Percentiles rank a stretch among this genome's conserved stretches.
phyloP scores from a whole-genome alignment of 2,888 invertebrate genomes.

The Drosophila nigricruria region DNA sequence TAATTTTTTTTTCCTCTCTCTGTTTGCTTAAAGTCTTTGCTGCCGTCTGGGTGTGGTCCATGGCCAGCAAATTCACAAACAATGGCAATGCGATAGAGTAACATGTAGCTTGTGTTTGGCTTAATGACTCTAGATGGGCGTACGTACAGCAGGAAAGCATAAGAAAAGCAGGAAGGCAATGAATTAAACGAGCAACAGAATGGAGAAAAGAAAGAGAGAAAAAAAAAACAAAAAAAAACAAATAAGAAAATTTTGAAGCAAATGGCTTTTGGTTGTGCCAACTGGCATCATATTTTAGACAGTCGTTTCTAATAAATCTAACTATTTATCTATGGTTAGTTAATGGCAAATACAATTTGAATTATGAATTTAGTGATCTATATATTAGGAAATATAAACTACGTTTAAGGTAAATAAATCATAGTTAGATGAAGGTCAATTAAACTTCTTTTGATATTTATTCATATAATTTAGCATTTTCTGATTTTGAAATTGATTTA shows the following conservation, averaged over 20 bases:
- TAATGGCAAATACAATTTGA: background rate
- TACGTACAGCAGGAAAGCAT: conserved; percentile 9
- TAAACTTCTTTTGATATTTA: background rate
- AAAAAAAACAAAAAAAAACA: background rate
- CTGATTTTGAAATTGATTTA: too few relatives aligned
- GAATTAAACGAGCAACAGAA: background rate
- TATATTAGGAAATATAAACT: background rate
- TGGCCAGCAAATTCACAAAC: conserved; percentile 49
- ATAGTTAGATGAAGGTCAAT: background rate
- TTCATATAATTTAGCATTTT: background rate
- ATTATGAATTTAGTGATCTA: background rate
- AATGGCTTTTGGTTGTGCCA: background rate
- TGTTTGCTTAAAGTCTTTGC: conserved; percentile 32
- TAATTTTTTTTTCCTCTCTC: conserved; percentile 54
- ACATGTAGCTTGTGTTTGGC: conserved; percentile 55
- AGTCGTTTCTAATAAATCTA: background rate
- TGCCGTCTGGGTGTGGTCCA: conserved; percentile 62
- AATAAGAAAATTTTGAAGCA: background rate
- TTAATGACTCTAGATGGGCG: conserved; percentile 49
- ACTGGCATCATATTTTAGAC: background rate
- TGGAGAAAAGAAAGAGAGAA: background rate
- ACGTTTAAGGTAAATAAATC: background rate
- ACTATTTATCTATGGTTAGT: background rate
- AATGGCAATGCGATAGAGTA: conserved; percentile 53
- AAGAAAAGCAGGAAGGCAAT: conserved; percentile 13